phyloP scores from a whole-genome alignment of 2,797 vertebrate genomes.

The Huso huso region DNA sequence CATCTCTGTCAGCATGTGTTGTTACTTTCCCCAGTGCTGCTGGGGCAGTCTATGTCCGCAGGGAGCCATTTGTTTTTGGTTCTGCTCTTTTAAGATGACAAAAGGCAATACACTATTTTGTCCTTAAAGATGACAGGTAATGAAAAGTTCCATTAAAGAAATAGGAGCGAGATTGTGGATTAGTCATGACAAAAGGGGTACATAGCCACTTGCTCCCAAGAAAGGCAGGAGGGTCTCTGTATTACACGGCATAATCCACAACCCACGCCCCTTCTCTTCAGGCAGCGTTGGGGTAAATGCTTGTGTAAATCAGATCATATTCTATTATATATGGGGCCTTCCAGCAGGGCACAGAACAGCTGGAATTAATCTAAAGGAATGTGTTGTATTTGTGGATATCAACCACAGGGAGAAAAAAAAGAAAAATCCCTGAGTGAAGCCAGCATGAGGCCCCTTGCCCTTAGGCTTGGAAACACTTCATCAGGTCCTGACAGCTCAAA shows the following conservation, averaged over 20 bases:
- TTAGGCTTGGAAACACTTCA: constrained; percentile 45
- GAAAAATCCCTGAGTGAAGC: constrained; percentile 30
- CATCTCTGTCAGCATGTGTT: too few relatives aligned
- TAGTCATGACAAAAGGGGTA: too few relatives aligned
- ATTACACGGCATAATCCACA: too few relatives aligned
- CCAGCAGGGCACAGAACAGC: constrained; percentile 38
- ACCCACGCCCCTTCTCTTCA: too few relatives aligned
- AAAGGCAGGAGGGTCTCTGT: too few relatives aligned
- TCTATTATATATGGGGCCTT: constrained; percentile 28
- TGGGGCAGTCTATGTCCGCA: too few relatives aligned
- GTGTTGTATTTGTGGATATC: constrained; percentile 34
- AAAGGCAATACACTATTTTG: too few relatives aligned
- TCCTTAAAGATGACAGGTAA: too few relatives aligned
- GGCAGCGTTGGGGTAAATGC: constrained; percentile 11
- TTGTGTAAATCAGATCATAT: constrained; percentile 30
- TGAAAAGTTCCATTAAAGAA: not conserved
- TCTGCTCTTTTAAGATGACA: too few relatives aligned
- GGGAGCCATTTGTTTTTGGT: too few relatives aligned
- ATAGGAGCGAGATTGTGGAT: not conserved
- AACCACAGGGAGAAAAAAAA: constrained; percentile 10
- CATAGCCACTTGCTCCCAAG: too few relatives aligned
- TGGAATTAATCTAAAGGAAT: constrained; percentile 48
- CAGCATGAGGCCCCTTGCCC: constrained; percentile 44
- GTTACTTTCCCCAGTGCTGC: too few relatives aligned
- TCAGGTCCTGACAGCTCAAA: constrained; percentile 40